A percentile compares a stretch with the other conserved stretches of the same genome.
Evolutionary conservation across 2,888 invertebrate species (phyloP).

Genomic region (Pachycephus smyrnensis): DNA sequence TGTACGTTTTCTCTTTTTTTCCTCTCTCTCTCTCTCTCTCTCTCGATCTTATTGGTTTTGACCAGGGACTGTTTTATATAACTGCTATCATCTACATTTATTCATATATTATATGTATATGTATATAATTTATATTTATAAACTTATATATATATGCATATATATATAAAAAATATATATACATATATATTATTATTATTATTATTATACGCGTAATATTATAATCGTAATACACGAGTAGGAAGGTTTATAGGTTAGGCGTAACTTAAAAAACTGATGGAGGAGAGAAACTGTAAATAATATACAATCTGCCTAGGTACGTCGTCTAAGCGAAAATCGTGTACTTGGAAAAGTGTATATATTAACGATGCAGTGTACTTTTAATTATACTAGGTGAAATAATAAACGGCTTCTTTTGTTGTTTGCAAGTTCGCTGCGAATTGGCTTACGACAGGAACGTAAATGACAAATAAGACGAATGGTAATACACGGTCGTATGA

Average conservation of each 20-base stretch:
- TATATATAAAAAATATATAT: slow-evolving; percentile 9
- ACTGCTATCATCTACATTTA: slow-evolving; percentile 52
- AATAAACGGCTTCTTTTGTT: slow-evolving; percentile 67
- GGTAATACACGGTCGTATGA: slow-evolving; percentile 19
- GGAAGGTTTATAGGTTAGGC: slow-evolving; percentile 35
- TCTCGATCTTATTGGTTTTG: slow-evolving; percentile 64
- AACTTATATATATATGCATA: slow-evolving; percentile 3
- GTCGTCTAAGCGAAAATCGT: slow-evolving; percentile 56
- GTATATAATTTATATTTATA: background rate
- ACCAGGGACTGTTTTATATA: slow-evolving; percentile 67
- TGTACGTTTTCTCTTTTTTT: slow-evolving; percentile 2
- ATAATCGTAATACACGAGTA: slow-evolving; percentile 45
- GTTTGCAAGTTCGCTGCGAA: slow-evolving; percentile 55
- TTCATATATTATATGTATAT: background rate
- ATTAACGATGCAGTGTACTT: slow-evolving; percentile 63
- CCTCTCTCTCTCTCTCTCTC: too few species aligned
- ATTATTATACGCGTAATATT: slow-evolving; percentile 59
- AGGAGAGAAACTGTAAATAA: slow-evolving; percentile 58
- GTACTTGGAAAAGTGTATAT: slow-evolving; percentile 67
- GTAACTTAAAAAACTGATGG: slow-evolving; percentile 57
- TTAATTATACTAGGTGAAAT: slow-evolving; percentile 65
- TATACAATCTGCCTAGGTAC: slow-evolving; percentile 61
- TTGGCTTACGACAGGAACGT: background rate
- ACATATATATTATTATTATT: slow-evolving; percentile 33
- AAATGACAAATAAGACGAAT: too few species aligned